phyloP scores from a whole-genome alignment of 2,113 vertebrate genomes.

The Lampris incognitus region DNA sequence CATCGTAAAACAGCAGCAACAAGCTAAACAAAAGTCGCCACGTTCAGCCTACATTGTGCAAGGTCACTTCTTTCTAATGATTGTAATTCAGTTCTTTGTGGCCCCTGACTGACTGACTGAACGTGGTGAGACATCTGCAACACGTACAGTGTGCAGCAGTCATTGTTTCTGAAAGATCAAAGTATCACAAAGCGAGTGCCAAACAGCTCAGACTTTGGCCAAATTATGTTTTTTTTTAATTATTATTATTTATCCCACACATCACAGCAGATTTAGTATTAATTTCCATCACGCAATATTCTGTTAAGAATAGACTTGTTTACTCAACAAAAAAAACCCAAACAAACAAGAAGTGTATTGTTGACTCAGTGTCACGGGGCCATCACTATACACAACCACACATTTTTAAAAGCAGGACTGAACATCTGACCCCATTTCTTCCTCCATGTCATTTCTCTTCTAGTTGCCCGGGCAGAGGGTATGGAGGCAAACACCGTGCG shows the following conservation, averaged over 20 bases:
- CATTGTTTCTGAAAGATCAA: constrained; percentile 7
- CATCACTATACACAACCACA: too few species aligned
- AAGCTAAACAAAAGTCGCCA: not conserved
- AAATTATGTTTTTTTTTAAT: not conserved
- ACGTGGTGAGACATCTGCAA: not conserved
- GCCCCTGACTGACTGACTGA: not conserved
- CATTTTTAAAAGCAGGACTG: too few species aligned
- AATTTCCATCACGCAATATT: not conserved
- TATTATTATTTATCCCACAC: not conserved
- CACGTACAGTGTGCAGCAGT: not conserved
- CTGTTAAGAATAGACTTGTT: not conserved
- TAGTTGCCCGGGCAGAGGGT: constrained; percentile 53
- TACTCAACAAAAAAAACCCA: not conserved
- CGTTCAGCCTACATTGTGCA: too few species aligned
- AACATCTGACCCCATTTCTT: too few species aligned
- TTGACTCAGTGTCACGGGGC: too few species aligned
- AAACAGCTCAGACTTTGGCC: constrained; percentile 1
- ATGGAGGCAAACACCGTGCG: constrained; percentile 23
- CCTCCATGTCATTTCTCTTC: not conserved
- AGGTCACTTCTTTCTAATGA: not conserved
- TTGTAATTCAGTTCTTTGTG: not conserved
- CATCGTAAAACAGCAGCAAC: not conserved
- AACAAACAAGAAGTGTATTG: not conserved
- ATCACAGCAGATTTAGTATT: too few species aligned
- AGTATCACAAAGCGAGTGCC: not conserved